These are phyloP conservation scores for Idaea aversata DNA, from an alignment of 2,888 invertebrate genomes.

Conservation along the genomic window DNA sequence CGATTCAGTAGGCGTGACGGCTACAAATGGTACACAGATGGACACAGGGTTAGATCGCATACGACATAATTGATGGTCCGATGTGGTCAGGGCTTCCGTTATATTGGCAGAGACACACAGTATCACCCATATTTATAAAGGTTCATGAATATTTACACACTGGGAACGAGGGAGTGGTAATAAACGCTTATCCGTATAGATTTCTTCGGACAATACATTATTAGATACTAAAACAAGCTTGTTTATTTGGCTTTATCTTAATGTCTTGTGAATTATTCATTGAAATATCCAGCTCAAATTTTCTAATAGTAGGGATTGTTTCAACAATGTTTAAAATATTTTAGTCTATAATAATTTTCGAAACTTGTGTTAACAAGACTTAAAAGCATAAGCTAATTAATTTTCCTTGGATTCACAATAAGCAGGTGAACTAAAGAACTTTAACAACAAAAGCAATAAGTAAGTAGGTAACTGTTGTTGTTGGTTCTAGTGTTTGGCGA, in stretches of 20 bases:
- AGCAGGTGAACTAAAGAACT: conserved; percentile 14
- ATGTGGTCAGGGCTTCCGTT: conserved; percentile 44
- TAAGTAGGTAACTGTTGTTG: conserved; percentile 6
- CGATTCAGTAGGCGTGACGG: conserved; percentile 52
- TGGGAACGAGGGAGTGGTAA: conserved; percentile 26
- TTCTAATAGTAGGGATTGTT: background rate
- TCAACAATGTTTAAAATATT: background rate
- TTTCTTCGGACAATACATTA: conserved; percentile 18
- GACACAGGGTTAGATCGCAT: conserved; percentile 67
- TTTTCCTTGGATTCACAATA: too few species aligned
- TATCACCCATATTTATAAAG: conserved; percentile 38
- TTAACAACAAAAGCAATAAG: conserved; percentile 9
- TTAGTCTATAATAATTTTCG: background rate
- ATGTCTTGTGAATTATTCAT: too few species aligned
- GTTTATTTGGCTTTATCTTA: background rate
- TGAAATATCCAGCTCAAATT: too few species aligned
- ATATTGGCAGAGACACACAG: conserved; percentile 44
- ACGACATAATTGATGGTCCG: conserved; percentile 68
- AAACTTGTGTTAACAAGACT: background rate
- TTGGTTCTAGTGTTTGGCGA: conserved; percentile 15
- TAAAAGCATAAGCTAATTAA: too few species aligned
- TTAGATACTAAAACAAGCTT: conserved; percentile 13
- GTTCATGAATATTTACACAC: conserved; percentile 43
- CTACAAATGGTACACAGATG: conserved; percentile 68
- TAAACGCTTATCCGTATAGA: conserved; percentile 21